These are phyloP conservation scores for Microctenopoma steveboyesi DNA, from an alignment of 2,797 vertebrate species.

Conservation along the genomic window DNA sequence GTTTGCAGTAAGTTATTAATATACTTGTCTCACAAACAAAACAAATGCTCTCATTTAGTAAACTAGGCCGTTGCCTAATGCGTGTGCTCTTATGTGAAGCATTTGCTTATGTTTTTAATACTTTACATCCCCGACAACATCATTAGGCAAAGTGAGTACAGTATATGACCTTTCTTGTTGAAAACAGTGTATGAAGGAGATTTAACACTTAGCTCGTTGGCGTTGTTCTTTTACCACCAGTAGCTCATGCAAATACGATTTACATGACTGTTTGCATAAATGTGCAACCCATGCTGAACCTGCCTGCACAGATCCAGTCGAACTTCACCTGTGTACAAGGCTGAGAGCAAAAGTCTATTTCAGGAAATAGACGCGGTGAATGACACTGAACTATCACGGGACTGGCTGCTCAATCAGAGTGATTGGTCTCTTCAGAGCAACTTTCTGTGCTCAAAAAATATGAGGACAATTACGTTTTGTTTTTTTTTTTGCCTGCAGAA, in stretches of 20 bases:
- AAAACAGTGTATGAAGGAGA: neutral
- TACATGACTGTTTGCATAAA: slow-evolving; percentile 60
- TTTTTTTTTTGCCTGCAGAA: slow-evolving; percentile 5
- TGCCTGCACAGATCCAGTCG: slow-evolving; percentile 36
- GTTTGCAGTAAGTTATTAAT: neutral
- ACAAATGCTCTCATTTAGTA: neutral
- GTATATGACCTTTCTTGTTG: neutral
- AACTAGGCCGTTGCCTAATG: neutral
- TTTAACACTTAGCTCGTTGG: neutral
- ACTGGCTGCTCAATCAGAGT: slow-evolving; percentile 21
- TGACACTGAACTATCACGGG: slow-evolving; percentile 36
- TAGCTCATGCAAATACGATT: slow-evolving; percentile 57
- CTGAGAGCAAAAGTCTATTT: slow-evolving; percentile 28
- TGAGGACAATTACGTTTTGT: slow-evolving; percentile 19
- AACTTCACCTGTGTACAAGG: slow-evolving; percentile 7
- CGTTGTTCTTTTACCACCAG: slow-evolving; percentile 37
- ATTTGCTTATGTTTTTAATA: neutral
- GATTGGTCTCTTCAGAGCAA: slow-evolving; percentile 13
- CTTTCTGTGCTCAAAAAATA: slow-evolving; percentile 13
- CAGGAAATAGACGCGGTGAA: slow-evolving; percentile 13
- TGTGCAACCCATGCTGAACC: slow-evolving; percentile 36
- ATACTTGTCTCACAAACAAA: neutral
- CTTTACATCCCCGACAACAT: neutral
- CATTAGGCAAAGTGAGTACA: neutral
- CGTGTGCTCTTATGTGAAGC: neutral